Evolutionary conservation across 2,113 vertebrate species (phyloP).

Genomic region (Myotis brandtii): DNA sequence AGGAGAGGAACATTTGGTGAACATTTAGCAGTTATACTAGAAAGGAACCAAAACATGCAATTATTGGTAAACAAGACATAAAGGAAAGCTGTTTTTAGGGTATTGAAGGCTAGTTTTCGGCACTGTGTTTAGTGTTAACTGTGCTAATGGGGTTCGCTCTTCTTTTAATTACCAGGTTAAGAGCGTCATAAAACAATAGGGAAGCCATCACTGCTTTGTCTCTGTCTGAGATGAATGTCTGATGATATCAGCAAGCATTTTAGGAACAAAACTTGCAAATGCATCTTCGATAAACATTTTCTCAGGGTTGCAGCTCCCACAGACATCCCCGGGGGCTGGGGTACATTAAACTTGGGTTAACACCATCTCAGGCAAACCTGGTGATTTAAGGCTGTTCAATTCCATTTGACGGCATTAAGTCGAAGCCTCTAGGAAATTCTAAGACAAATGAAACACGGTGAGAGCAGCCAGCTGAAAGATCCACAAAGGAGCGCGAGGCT

Average conservation of each 20-base stretch:
- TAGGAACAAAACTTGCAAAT: slow-evolving; percentile 53
- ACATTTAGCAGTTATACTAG: slow-evolving; percentile 28
- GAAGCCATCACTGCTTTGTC: slow-evolving; percentile 55
- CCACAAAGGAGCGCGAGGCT: slow-evolving; percentile 56
- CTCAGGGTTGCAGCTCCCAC: background rate
- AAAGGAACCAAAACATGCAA: slow-evolving; percentile 44
- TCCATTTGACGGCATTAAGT: slow-evolving; percentile 68
- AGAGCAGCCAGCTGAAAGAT: slow-evolving; percentile 59
- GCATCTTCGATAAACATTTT: slow-evolving; percentile 51
- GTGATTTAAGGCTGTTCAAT: slow-evolving; percentile 72
- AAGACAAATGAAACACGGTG: slow-evolving; percentile 72
- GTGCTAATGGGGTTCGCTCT: background rate
- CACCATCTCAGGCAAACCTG: slow-evolving; percentile 56
- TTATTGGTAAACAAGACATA: slow-evolving; percentile 35
- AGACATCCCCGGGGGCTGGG: background rate
- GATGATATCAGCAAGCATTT: slow-evolving; percentile 56
- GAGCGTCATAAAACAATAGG: slow-evolving; percentile 56
- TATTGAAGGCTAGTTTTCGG: slow-evolving; percentile 57
- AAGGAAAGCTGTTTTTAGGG: slow-evolving; percentile 43
- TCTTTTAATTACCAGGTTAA: slow-evolving; percentile 63
- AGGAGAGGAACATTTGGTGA: slow-evolving; percentile 57
- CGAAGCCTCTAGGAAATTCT: slow-evolving; percentile 73
- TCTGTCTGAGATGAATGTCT: background rate
- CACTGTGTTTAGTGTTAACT: slow-evolving; percentile 52
- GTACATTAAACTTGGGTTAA: slow-evolving; percentile 67